Base-by-base conservation (phyloP, 2,113 vertebrate species). In the Tragulus kanchil region DNA sequence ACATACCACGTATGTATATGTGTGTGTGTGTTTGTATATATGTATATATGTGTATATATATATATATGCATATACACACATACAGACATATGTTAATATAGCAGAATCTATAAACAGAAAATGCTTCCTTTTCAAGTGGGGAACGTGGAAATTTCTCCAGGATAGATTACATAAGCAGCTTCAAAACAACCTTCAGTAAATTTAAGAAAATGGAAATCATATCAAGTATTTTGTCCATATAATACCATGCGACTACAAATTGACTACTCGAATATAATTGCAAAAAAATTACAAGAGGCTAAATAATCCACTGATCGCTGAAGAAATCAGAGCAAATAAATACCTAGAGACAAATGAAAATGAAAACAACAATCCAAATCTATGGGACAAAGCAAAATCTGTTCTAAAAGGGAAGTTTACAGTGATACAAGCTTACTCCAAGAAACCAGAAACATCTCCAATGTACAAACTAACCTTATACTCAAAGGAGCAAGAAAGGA, bases 141-240 rank as follows among this genome's bases (percentile, higher is more conserved):
- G n/a, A 19, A 45, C 69, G 25, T 73, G 69, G 21, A 45, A 73
- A 73, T 73, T 73, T 3, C 36, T 45, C 42, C 42, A 73, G 42
- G 69, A 73, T 69, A 69, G 54, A 65, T 65, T 11, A 73, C 19
- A 45, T 13, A 1, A 73, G 36, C 42, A 11, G 36, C 0, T 13
- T 73, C 19, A 73, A 73, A 73, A 45, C 36, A 45, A 45, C 1
- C 36, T 36, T 71, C 69, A 71, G 1, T 45, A 3, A 73, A 73
- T 73, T 73, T 25, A 45, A 73, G 69, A 73, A 73, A 73, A 73
- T 1, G 42, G 69, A 45, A 73, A 71, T 13, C 10, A 71, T 23
- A 45, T 71, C 2, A 0, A 45, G 19, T 23, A 23, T 42, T 71
- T 71, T 71, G 42, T 71, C 67, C 10, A 71, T 0, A 0, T 26